A percentile compares a stretch with the other conserved stretches of the same genome.
These are phyloP conservation scores for Pissodes strobi DNA, from an alignment of 1,140 invertebrate genomes.

Conservation along the genomic window DNA sequence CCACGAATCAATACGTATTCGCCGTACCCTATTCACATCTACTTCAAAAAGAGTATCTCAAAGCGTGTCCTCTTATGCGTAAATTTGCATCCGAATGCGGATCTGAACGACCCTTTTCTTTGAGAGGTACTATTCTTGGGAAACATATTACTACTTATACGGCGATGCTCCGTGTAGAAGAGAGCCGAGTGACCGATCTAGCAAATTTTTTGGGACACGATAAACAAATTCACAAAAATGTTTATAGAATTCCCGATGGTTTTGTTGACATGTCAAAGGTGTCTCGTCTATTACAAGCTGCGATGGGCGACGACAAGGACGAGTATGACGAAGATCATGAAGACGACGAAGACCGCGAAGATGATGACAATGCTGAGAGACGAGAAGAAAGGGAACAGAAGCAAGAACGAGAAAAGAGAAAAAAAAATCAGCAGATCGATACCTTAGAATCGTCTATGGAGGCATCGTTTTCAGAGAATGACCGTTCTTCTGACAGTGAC, in stretches of 20 bases:
- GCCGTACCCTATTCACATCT: no score
- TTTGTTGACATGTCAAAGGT: constrained; percentile 9
- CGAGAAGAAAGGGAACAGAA: not conserved
- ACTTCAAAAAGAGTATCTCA: no score
- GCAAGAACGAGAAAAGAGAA: not conserved
- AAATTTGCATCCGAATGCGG: no score
- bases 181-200: constrained; percentile 9
- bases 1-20: no score
- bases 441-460: not conserved
- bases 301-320: not conserved
- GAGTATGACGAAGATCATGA: no score
- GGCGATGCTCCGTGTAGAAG: constrained; percentile 4
- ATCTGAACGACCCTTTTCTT: no score
- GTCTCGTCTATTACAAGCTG: not conserved
- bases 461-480: not conserved
- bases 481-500: not conserved
- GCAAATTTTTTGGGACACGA: constrained; percentile 9
- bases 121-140: no score
- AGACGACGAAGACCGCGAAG: not conserved
- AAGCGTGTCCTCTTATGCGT: no score
- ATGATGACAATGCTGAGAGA: not conserved
- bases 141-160: constrained; percentile 7
- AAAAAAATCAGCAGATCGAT: not conserved
- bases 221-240: constrained; percentile 10
- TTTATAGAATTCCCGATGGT: constrained; percentile 13